phyloP scores from a whole-genome alignment of 2,113 vertebrate genomes.

The Prochilodus magdalenae region DNA sequence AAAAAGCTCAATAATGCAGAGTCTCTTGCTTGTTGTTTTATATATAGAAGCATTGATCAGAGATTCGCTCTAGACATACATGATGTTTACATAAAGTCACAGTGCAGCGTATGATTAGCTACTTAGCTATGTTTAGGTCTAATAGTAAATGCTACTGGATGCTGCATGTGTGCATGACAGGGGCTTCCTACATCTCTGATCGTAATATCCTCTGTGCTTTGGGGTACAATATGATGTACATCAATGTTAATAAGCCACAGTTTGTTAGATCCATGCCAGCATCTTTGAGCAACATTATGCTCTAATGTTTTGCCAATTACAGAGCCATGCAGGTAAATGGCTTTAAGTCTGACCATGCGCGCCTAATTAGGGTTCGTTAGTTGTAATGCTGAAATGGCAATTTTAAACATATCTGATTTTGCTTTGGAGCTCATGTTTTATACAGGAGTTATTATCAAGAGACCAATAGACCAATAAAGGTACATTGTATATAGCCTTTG shows the following conservation, averaged over 20 bases:
- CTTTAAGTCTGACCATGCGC: not conserved
- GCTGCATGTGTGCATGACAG: not conserved
- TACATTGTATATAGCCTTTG: not conserved
- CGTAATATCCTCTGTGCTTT: not conserved
- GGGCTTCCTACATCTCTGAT: not conserved
- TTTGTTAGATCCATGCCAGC: not conserved
- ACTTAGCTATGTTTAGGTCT: not conserved
- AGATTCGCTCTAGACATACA: no score
- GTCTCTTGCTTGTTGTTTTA: no score
- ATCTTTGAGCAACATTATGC: not conserved
- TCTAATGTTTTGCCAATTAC: slow-evolving; percentile 22
- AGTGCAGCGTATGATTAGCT: not conserved
- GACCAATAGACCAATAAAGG: not conserved
- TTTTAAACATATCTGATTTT: not conserved
- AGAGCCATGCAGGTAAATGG: not conserved
- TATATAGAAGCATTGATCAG: no score
- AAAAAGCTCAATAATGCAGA: no score
- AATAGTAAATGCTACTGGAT: not conserved
- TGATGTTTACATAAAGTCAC: not conserved
- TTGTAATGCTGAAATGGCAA: not conserved
- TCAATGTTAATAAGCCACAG: not conserved
- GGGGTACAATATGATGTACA: not conserved
- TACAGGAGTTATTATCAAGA: not conserved
- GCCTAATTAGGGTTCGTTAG: not conserved
- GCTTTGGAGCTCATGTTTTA: not conserved